These are phyloP conservation scores for Yasuhikotakia modesta DNA, from an alignment of 2,797 vertebrate species.

Conservation along the genomic window DNA sequence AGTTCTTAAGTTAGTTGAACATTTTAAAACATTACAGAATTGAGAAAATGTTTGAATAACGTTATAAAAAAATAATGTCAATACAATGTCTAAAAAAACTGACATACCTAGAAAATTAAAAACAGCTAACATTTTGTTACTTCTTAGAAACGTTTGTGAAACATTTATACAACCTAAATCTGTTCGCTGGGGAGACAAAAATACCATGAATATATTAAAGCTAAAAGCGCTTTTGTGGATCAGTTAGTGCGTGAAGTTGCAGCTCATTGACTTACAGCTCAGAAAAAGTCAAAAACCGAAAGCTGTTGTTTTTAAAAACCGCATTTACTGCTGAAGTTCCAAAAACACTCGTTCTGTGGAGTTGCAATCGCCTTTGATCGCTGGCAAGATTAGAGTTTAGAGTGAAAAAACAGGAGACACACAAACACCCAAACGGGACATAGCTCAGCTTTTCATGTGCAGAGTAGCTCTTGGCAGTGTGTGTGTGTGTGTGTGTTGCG, in stretches of 20 bases:
- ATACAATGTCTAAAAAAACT: constrained; percentile 30
- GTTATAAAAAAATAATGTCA: constrained; percentile 25
- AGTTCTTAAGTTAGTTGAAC: too few species aligned
- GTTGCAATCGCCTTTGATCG: constrained; percentile 55
- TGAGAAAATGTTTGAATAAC: too few species aligned
- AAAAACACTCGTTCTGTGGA: constrained; percentile 37
- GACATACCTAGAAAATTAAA: not conserved
- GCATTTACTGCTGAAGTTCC: constrained; percentile 35
- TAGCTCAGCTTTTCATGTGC: constrained; percentile 52
- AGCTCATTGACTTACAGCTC: not conserved
- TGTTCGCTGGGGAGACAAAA: not conserved
- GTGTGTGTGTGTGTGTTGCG: constrained; percentile 6
- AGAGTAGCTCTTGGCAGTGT: constrained; percentile 43
- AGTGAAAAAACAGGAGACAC: constrained; percentile 56
- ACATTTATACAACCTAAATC: constrained; percentile 30
- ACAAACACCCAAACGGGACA: constrained; percentile 57
- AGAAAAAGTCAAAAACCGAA: constrained; percentile 15
- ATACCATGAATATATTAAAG: constrained; percentile 46
- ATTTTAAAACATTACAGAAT: too few species aligned
- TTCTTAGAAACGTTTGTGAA: not conserved
- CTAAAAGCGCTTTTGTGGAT: constrained; percentile 26
- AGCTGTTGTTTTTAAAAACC: constrained; percentile 38
- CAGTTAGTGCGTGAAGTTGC: constrained; percentile 32
- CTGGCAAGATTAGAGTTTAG: constrained; percentile 55
- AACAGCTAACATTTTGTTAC: too few species aligned